Evolutionary conservation across 2,797 vertebrate species (phyloP).

Genomic region (Luscinia megarhynchos): DNA sequence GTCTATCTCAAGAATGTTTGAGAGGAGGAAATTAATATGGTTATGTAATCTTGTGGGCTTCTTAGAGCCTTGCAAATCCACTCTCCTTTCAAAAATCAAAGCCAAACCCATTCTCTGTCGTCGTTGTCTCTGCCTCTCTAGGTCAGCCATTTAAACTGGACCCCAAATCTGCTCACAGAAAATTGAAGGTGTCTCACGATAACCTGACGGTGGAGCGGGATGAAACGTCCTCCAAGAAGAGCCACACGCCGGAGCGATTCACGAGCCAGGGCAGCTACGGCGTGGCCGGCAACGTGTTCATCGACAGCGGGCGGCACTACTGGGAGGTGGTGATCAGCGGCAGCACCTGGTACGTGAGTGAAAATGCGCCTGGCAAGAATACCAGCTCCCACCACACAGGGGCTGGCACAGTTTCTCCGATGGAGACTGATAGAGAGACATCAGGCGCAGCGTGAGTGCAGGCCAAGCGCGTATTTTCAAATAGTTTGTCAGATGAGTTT

Average conservation of each 20-base stretch:
- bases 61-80: neutral
- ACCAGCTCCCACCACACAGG: neutral
- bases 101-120: neutral
- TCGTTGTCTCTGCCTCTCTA: conserved; percentile 53
- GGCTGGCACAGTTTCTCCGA: neutral
- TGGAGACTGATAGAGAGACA: neutral
- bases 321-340: conserved; percentile 98
- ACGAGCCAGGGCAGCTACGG: conserved; percentile 95
- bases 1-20: neutral
- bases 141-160: conserved; percentile 98
- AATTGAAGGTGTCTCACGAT: conserved; percentile 95
- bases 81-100: conserved; percentile 20
- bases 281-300: conserved; percentile 94
- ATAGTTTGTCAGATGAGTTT: neutral
- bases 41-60: neutral
- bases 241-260: conserved; percentile 95
- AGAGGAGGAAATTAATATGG: conserved; percentile 13
- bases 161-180: conserved; percentile 94
- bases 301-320: conserved; percentile 97
- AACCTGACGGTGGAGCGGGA: conserved; percentile 96
- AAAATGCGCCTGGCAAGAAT: neutral
- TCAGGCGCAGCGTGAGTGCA: neutral
- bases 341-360: conserved; percentile 89
- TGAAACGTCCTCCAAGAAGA: conserved; percentile 95
- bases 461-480: neutral